phyloP scores from a whole-genome alignment of 2,113 vertebrate species.

The Triplophysa tibetana region DNA sequence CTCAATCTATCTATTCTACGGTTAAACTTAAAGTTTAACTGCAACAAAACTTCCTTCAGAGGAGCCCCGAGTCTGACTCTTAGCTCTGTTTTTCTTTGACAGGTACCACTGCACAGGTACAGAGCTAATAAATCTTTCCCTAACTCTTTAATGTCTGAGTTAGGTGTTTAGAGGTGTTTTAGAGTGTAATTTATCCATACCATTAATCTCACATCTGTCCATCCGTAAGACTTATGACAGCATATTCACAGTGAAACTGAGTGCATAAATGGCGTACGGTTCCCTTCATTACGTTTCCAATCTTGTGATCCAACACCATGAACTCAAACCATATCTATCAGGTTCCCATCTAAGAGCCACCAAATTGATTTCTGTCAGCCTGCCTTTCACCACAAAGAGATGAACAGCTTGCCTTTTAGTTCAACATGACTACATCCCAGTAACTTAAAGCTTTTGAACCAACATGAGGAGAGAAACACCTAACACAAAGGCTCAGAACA shows the following conservation, averaged over 20 bases:
- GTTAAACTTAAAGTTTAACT: no score
- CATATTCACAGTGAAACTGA: neutral
- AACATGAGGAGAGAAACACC: neutral
- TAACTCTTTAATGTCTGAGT: neutral
- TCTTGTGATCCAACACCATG: neutral
- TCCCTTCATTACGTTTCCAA: slow-evolving; percentile 12
- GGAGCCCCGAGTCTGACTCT: neutral
- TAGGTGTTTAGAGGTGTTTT: neutral
- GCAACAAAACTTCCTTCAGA: neutral
- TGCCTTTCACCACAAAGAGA: neutral
- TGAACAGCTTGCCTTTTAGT: slow-evolving; percentile 1
- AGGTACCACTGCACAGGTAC: neutral
- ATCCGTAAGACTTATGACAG: neutral
- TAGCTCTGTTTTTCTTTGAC: neutral
- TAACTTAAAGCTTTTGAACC: neutral
- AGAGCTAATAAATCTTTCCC: neutral
- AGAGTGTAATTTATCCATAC: neutral
- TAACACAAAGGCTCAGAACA: neutral
- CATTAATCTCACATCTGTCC: neutral
- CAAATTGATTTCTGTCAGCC: neutral
- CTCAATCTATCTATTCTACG: no score
- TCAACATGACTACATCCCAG: neutral
- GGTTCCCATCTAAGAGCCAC: neutral
- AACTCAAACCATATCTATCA: neutral
- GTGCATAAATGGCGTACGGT: neutral